Percentiles rank a stretch among this genome's conserved stretches.
phyloP scores from a whole-genome alignment of 2,888 invertebrate species.

The Lepidocyrtinus sp. region DNA sequence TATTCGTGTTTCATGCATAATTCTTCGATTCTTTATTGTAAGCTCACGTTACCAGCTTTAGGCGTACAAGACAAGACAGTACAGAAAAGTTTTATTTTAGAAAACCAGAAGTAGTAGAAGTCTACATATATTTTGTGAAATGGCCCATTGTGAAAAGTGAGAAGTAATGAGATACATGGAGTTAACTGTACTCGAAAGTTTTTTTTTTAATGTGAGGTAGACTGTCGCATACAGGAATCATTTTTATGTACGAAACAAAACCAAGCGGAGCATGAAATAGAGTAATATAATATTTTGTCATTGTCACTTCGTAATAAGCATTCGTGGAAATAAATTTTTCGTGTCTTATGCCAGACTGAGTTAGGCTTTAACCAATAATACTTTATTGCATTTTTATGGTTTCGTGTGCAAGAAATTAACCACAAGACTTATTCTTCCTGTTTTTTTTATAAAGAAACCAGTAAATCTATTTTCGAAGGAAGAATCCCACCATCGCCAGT shows the following conservation, averaged over 20 bases:
- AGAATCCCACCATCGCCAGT: no score
- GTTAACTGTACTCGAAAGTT: neutral
- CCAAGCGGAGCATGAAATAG: no score
- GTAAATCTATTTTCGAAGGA: conserved; percentile 24
- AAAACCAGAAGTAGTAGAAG: no score
- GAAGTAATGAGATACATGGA: no score
- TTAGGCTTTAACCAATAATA: neutral
- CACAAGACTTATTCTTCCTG: no score
- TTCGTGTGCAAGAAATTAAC: conserved; percentile 4
- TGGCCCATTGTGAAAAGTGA: no score
- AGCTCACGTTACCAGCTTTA: no score
- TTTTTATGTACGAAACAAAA: conserved; percentile 29
- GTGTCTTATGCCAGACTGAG: no score
- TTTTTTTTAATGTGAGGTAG: neutral
- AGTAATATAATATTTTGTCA: neutral
- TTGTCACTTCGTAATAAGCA: conserved; percentile 24
- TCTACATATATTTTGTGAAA: conserved; percentile 9
- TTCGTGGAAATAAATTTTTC: no score
- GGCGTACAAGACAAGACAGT: neutral
- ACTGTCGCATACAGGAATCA: neutral
- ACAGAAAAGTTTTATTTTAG: no score
- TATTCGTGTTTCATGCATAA: no score
- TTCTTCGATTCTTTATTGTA: no score
- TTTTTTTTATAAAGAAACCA: conserved; percentile 26
- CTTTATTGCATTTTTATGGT: neutral